These are phyloP conservation scores for Heloderma charlesbogerti DNA, from an alignment of 2,113 vertebrate genomes.

Conservation along the genomic window DNA sequence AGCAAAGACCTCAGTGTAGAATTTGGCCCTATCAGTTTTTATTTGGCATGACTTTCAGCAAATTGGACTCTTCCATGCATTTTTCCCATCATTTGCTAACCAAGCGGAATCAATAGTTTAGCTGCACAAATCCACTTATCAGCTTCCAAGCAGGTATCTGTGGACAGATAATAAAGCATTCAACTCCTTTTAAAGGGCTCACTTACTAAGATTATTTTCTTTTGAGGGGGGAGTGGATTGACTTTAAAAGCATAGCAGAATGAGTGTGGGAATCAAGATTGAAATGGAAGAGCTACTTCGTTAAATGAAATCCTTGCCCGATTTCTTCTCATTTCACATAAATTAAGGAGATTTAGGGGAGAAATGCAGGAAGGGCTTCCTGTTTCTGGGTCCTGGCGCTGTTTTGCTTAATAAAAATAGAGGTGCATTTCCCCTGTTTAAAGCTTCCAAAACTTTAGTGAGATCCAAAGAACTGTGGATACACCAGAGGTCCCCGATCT, in stretches of 20 bases:
- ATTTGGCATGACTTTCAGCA: conserved; percentile 27
- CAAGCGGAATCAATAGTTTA: conserved; percentile 46
- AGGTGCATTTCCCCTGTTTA: background rate
- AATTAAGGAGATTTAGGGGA: background rate
- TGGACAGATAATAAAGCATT: conserved; percentile 40
- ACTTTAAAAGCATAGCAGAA: conserved; percentile 2
- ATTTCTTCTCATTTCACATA: background rate
- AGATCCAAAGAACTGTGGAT: background rate
- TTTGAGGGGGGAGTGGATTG: background rate
- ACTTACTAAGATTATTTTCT: conserved; percentile 15
- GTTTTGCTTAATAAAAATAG: background rate
- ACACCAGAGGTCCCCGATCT: too few relatives aligned
- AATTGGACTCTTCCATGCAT: conserved; percentile 8
- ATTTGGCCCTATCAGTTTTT: conserved; percentile 22
- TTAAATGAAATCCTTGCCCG: background rate
- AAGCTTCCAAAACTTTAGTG: background rate
- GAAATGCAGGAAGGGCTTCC: background rate
- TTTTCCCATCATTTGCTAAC: conserved; percentile 15
- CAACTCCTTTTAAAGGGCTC: background rate
- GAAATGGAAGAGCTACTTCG: background rate
- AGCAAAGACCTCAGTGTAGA: background rate
- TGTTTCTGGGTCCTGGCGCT: background rate
- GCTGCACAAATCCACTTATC: conserved; percentile 10
- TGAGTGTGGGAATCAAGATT: background rate
- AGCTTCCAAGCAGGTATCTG: conserved; percentile 23